Percentiles rank a stretch among this genome's conserved stretches.
phyloP scores from a whole-genome alignment of 2,113 vertebrate species.

The Mungos mungo region DNA sequence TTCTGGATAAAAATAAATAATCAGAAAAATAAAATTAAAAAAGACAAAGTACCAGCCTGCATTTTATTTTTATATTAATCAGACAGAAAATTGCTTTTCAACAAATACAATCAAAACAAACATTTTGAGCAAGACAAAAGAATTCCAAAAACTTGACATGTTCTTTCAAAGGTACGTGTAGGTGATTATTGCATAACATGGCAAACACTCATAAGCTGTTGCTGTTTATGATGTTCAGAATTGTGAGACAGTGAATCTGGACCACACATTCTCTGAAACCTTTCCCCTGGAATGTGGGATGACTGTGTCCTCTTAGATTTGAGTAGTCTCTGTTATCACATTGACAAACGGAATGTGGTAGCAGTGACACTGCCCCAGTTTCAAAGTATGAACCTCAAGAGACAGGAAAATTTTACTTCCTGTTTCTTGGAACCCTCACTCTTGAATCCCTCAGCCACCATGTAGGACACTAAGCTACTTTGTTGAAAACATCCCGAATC shows the following conservation, averaged over 20 bases:
- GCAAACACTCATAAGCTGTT: not conserved
- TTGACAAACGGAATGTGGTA: not conserved
- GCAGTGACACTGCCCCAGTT: not conserved
- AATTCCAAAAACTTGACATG: not conserved
- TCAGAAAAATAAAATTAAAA: not conserved
- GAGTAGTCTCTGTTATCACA: not conserved
- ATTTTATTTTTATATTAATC: slow-evolving; percentile 32
- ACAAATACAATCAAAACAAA: not conserved
- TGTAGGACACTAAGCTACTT: not conserved
- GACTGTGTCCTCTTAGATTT: not conserved
- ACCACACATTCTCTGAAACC: not conserved
- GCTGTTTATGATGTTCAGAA: not conserved
- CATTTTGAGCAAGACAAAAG: not conserved
- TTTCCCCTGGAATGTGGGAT: not conserved
- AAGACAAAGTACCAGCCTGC: not conserved
- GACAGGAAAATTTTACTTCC: not conserved
- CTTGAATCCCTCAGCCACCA: not conserved
- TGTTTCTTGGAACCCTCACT: not conserved
- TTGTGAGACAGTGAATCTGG: not conserved
- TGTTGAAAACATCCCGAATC: not conserved
- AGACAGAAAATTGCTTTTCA: not conserved
- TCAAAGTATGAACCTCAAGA: not conserved
- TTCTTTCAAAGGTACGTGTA: not conserved
- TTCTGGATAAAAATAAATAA: not conserved
- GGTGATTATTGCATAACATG: not conserved